Base-by-base conservation (phyloP, 2,797 vertebrate genomes). In the Alca torda region DNA sequence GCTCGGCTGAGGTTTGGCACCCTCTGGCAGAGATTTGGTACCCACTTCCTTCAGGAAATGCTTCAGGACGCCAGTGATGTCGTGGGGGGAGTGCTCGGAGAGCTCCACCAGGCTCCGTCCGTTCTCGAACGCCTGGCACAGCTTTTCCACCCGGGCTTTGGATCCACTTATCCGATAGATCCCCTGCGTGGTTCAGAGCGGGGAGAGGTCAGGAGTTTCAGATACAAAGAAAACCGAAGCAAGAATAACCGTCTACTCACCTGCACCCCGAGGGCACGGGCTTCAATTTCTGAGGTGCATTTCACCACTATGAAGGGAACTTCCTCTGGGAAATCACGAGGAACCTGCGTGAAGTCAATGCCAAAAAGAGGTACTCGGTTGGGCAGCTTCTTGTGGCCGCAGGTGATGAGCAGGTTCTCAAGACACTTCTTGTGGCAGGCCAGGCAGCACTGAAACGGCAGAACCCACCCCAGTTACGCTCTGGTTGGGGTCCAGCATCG, bases 111-210 rank as follows among this genome's bases (percentile, higher is more conserved):
- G 96, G 4, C 98, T 97, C 91, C 98, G 98, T 18, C 99, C 99
- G 0, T 95, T 98, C 97, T 99, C 99, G 11, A 99, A 99, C 10
- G 99, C 98, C 90, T 99, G 99, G 88, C 99, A 99, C 65, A 99
- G 98, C 94, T 98, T 99, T 51, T 99, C 99, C 90, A 99, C 98
- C 3, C 99, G 99, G 48, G 98, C 98, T 89, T 99, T 99, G 77
- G 99, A 98, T 12, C 99, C 99, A 3, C 99, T 99, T 39, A 99
- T 97, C 15, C 99, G 98, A 90, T 99, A 99, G 90, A 99, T 98
- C 17, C 99, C 99, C 99, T 99, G 67, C 30, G 76, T 5, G 56
- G 51, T 39, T 31, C 28, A 24, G 45, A 30, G 23, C 21, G 4
- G 31, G 33, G 57, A 43, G 39, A 17, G 39, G 48, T 18, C 20